These are phyloP conservation scores for Halictus ligatus DNA, from an alignment of 2,888 invertebrate species.

Conservation along the genomic window DNA sequence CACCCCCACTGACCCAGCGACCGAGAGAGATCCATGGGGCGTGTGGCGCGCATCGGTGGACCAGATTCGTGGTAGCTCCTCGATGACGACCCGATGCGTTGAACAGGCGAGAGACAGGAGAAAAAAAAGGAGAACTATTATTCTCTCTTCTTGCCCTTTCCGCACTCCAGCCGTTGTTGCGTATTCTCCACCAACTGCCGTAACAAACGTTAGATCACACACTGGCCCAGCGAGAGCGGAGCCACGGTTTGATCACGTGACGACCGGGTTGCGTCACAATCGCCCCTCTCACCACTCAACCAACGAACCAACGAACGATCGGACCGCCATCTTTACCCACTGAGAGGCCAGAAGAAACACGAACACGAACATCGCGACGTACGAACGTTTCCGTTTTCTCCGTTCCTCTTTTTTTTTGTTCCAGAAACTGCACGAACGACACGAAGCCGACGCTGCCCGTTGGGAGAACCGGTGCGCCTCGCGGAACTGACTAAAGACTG, in stretches of 20 bases:
- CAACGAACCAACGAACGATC: constrained; percentile 67
- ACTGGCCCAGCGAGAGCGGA: constrained; percentile 79
- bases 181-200: constrained; percentile 77
- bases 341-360: constrained; percentile 61
- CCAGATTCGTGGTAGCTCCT: constrained; percentile 25
- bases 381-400: constrained; percentile 45
- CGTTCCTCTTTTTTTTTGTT: neutral
- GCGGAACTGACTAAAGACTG: neutral
- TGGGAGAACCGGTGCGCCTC: neutral
- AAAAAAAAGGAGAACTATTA: constrained; percentile 17
- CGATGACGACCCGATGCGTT: neutral
- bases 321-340: constrained; percentile 80
- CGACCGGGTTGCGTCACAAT: constrained; percentile 82
- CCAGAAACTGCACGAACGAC: constrained; percentile 29
- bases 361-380: constrained; percentile 60
- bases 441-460: neutral
- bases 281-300: constrained; percentile 72
- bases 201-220: constrained; percentile 83
- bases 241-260: constrained; percentile 83
- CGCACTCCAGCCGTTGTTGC: constrained; percentile 65
- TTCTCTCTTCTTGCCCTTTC: constrained; percentile 45
- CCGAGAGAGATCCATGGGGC: constrained; percentile 60
- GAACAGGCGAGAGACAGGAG: neutral
- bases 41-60: constrained; percentile 38
- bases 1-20: constrained; percentile 87